These are phyloP conservation scores for Rhipidura dahli DNA, from an alignment of 2,113 vertebrate genomes.

Conservation along the genomic window DNA sequence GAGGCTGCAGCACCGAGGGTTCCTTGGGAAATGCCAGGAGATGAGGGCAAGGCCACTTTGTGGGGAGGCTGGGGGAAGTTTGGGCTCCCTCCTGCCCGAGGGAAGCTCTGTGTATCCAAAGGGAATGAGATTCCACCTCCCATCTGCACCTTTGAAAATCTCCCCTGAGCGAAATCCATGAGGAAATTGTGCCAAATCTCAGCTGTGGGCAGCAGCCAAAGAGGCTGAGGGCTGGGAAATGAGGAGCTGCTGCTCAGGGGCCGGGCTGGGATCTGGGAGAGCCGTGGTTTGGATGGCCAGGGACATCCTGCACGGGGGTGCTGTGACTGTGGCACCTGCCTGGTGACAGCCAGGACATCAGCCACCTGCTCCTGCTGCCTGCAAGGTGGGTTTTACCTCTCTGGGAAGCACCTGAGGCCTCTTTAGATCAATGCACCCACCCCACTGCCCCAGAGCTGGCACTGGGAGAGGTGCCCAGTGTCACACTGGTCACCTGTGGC, in stretches of 20 bases:
- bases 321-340: neutral
- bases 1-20: neutral
- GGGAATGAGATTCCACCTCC: neutral
- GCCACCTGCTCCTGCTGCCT: neutral
- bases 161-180: neutral
- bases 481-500: neutral
- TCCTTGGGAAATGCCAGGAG: neutral
- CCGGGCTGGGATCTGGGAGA: fast-evolving
- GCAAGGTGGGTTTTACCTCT: neutral
- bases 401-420: neutral
- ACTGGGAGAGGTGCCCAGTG: neutral
- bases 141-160: neutral
- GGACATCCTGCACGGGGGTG: neutral
- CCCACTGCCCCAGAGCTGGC: neutral
- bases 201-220: neutral
- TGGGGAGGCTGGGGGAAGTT: neutral
- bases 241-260: neutral
- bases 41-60: neutral
- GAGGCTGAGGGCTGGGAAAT: neutral
- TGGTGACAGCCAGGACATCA: neutral
- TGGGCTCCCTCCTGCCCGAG: fast-evolving
- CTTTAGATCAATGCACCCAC: fast-evolving
- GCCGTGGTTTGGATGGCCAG: fast-evolving
- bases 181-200: neutral
- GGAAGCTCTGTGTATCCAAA: neutral